These are phyloP conservation scores for Netta rufina DNA, from an alignment of 2,797 vertebrate genomes.

Conservation along the genomic window DNA sequence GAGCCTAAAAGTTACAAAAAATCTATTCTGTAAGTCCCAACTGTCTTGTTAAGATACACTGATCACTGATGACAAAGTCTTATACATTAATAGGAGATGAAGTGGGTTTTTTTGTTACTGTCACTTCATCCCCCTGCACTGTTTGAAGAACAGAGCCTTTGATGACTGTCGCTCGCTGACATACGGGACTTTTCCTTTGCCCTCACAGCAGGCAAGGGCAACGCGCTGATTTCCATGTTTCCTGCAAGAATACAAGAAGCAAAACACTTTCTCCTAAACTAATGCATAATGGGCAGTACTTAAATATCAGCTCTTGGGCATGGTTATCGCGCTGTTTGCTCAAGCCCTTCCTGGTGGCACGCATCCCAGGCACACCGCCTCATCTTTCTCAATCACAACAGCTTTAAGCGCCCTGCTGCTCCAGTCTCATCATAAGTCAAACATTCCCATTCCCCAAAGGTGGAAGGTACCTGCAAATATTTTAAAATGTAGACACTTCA, in stretches of 20 bases:
- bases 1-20: background rate
- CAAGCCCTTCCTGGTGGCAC: background rate
- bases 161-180: constrained; percentile 18
- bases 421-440: background rate
- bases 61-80: background rate
- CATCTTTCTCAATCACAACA: background rate
- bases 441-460: background rate
- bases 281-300: background rate
- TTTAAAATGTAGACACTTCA: background rate
- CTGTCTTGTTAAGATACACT: background rate
- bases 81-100: background rate
- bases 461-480: background rate
- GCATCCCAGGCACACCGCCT: background rate
- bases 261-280: background rate
- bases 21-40: background rate
- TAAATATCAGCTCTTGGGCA: background rate
- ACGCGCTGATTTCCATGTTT: background rate
- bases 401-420: background rate
- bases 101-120: background rate
- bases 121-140: background rate
- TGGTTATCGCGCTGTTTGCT: rapidly evolving
- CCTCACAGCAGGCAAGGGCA: constrained; percentile 55
- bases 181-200: background rate
- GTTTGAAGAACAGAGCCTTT: constrained; percentile 52
- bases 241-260: background rate